phyloP scores from a whole-genome alignment of 2,797 vertebrate genomes.

The Brachymystax lenok region DNA sequence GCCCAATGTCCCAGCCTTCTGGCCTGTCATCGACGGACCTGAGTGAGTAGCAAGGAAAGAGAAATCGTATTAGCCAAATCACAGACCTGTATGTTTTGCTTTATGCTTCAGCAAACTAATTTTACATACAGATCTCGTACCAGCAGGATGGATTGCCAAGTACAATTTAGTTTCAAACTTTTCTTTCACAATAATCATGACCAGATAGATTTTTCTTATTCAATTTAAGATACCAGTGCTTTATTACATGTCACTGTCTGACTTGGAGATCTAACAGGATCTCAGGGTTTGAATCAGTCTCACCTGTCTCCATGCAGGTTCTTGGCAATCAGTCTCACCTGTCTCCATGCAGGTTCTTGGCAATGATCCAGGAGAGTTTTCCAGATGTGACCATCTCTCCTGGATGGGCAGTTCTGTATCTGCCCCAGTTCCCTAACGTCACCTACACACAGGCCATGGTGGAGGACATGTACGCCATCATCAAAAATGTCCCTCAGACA shows the following conservation, averaged over 20 bases:
- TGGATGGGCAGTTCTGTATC: slow-evolving; percentile 81
- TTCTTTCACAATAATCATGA: too few relatives aligned
- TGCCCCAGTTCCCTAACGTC: slow-evolving; percentile 39
- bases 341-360: slow-evolving; percentile 73
- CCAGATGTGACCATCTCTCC: slow-evolving; percentile 81
- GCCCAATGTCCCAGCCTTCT: slow-evolving; percentile 74
- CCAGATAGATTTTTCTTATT: too few relatives aligned
- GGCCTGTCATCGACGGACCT: slow-evolving; percentile 72
- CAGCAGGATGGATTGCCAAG: too few relatives aligned
- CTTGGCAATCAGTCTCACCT: slow-evolving; percentile 72
- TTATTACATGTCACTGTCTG: too few relatives aligned
- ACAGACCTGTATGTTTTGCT: background rate
- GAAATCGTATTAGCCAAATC: background rate
- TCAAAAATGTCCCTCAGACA: slow-evolving; percentile 72
- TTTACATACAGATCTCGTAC: background rate
- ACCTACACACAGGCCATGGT: slow-evolving; percentile 80
- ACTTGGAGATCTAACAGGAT: too few relatives aligned
- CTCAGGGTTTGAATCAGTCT: too few relatives aligned
- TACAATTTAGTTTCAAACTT: too few relatives aligned
- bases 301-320: slow-evolving; percentile 70
- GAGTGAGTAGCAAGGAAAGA: slow-evolving; percentile 56
- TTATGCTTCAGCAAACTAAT: background rate
- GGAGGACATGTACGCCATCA: slow-evolving; percentile 76
- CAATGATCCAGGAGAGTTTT: slow-evolving; percentile 78
- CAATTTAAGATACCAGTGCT: too few relatives aligned